Evolutionary conservation across 2,113 vertebrate species (phyloP).

Genomic region (Callipepla californica): DNA sequence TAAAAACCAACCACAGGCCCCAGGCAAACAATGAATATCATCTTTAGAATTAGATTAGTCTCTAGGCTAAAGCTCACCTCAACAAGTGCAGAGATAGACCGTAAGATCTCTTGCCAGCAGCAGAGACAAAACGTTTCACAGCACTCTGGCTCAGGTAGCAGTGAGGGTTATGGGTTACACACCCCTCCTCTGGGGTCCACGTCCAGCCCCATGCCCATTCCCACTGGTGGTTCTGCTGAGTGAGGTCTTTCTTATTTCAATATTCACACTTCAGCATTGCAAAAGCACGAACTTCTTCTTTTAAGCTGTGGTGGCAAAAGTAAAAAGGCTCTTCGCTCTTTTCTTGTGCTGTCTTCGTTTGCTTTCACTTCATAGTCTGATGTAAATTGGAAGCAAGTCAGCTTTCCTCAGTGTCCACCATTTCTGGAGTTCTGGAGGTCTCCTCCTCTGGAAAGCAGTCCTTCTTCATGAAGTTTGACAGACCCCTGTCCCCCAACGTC

Average conservation of each 20-base stretch:
- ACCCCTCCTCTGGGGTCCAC: rapidly evolving
- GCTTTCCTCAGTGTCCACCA: too few species aligned
- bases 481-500: background rate
- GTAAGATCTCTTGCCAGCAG: background rate
- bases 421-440: too few species aligned
- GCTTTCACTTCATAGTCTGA: too few species aligned
- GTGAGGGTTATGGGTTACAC: too few species aligned
- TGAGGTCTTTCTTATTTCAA: background rate
- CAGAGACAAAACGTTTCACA: background rate
- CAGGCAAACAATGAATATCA: background rate
- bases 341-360: background rate
- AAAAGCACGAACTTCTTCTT: background rate
- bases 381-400: too few species aligned
- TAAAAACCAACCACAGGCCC: background rate
- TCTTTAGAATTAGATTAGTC: background rate
- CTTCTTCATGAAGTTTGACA: too few species aligned
- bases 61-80: background rate
- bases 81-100: background rate
- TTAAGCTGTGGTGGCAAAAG: background rate
- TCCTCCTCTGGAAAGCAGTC: too few species aligned
- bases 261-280: background rate
- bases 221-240: too few species aligned
- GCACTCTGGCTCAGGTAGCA: background rate
- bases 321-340: background rate
- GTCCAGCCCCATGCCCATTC: background rate